Percentiles rank a stretch among this genome's conserved stretches.
Evolutionary conservation across 2,888 invertebrate species (phyloP).

Genomic region (Ophonus ardosiacus): DNA sequence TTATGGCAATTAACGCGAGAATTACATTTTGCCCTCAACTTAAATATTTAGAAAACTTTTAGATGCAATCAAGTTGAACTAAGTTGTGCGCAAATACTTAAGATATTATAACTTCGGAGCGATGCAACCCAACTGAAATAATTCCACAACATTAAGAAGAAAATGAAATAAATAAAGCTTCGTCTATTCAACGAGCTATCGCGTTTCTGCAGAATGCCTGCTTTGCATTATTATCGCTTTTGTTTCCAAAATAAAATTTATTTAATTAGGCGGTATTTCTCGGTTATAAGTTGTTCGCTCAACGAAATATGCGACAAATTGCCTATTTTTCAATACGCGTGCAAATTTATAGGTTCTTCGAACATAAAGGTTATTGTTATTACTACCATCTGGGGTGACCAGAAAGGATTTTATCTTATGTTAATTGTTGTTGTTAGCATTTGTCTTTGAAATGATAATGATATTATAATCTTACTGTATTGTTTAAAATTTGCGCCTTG

Average conservation of each 20-base stretch:
- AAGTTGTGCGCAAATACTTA: not conserved
- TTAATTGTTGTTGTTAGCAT: too few relatives aligned
- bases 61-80: not conserved
- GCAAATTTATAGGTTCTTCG: too few relatives aligned
- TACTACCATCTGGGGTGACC: too few relatives aligned
- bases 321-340: too few relatives aligned
- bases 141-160: not conserved
- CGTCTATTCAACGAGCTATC: not conserved
- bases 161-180: not conserved
- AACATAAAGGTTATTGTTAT: too few relatives aligned
- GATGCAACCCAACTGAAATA: not conserved
- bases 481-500: too few relatives aligned
- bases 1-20: conserved; percentile 14
- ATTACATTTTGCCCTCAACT: not conserved
- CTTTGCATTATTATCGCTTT: not conserved
- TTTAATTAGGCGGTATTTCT: too few relatives aligned
- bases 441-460: too few relatives aligned
- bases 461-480: too few relatives aligned
- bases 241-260: not conserved
- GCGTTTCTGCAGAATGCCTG: not conserved
- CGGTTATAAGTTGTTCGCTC: too few relatives aligned
- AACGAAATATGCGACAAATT: too few relatives aligned
- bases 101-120: not conserved
- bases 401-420: too few relatives aligned
- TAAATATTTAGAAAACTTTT: conserved; percentile 34